phyloP scores from a whole-genome alignment of 2,113 vertebrate genomes.

The Calonectris borealis region DNA sequence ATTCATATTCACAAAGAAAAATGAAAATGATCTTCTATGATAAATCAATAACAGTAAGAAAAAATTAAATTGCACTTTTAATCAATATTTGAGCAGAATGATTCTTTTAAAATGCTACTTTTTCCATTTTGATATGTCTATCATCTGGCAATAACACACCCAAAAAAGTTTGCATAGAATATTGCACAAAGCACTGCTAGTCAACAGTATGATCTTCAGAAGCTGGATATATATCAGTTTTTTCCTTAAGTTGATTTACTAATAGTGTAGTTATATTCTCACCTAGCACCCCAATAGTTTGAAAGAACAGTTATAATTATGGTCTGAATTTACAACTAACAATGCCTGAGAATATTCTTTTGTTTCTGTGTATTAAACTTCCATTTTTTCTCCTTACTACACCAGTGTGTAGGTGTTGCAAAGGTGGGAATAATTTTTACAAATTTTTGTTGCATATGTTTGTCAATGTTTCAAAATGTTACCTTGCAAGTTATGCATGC shows the following conservation, averaged over 20 bases:
- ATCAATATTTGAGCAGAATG: background rate
- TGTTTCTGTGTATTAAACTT: background rate
- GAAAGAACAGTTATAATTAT: background rate
- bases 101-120: background rate
- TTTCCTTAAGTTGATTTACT: background rate
- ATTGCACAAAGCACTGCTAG: background rate
- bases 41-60: background rate
- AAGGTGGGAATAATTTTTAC: constrained; percentile 5
- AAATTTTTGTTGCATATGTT: background rate
- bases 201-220: background rate
- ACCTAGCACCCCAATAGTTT: background rate
- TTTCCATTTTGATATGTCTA: background rate
- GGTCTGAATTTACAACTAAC: background rate
- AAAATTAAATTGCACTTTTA: background rate
- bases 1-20: background rate
- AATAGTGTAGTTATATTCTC: background rate
- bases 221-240: background rate
- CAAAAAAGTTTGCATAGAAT: background rate
- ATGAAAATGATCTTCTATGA: background rate
- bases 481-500: background rate
- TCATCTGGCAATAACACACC: background rate
- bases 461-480: constrained; percentile 18
- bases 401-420: background rate
- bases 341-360: background rate
- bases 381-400: background rate